Evolutionary conservation across 2,797 vertebrate genomes (phyloP).

Genomic region (Australoheros facetus): DNA sequence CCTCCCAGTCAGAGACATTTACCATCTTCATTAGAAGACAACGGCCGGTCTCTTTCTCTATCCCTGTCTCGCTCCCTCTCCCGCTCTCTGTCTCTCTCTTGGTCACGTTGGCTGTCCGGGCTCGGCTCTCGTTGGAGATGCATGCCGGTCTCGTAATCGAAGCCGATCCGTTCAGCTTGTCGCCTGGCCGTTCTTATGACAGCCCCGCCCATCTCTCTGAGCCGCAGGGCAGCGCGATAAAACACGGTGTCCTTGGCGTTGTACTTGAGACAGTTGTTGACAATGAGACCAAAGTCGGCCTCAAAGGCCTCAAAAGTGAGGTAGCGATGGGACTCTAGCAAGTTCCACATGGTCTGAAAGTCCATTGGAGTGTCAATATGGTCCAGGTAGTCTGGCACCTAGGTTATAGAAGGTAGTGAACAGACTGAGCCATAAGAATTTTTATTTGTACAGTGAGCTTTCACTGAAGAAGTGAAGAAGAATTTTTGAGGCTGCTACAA

Average conservation of each 20-base stretch:
- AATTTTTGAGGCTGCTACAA: not conserved
- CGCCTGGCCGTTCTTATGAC: conserved; percentile 92
- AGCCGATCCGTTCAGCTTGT: conserved; percentile 95
- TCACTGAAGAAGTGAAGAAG: not conserved
- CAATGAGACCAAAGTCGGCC: conserved; percentile 95
- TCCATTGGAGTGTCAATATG: conserved; percentile 99
- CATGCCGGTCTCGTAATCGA: conserved; percentile 95
- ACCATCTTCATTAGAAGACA: conserved; percentile 83
- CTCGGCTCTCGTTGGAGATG: conserved; percentile 88
- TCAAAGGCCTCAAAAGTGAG: conserved; percentile 97
- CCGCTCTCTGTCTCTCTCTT: conserved; percentile 81
- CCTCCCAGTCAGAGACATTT: conserved; percentile 28
- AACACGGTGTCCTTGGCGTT: conserved; percentile 99
- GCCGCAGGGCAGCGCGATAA: conserved; percentile 92
- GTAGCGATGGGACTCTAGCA: conserved; percentile 95
- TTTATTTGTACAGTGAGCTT: not conserved
- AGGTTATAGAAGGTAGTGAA: not conserved
- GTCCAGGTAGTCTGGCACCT: conserved; percentile 99
- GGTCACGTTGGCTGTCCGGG: conserved; percentile 85
- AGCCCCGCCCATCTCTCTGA: conserved; percentile 89
- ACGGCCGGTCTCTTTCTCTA: conserved; percentile 68
- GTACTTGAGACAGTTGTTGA: conserved; percentile 99
- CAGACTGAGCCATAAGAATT: not conserved
- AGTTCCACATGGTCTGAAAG: conserved; percentile 98
- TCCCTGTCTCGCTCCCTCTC: conserved; percentile 61